Percentiles rank a stretch among this genome's conserved stretches.
Conservation (phyloP, 2,797 vertebrate species). For the Channa striata region DNA sequence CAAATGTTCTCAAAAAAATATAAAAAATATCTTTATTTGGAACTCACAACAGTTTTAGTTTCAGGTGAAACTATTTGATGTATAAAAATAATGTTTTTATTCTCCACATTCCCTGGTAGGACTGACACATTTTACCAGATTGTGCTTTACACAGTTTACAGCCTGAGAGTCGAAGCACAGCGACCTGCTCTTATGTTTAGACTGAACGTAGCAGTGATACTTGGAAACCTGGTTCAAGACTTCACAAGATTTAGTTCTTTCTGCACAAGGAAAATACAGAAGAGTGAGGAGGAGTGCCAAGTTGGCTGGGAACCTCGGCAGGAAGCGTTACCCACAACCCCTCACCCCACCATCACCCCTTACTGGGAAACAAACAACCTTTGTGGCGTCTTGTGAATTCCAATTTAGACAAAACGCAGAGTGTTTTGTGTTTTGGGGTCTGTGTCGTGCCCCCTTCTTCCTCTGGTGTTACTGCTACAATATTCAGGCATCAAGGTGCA, state of each 20-base stretch:
- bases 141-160: background rate
- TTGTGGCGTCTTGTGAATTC: conserved; percentile 56
- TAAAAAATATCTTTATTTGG: no score
- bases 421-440: conserved; percentile 36
- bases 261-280: conserved; percentile 42
- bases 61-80: background rate
- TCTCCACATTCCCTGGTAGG: background rate
- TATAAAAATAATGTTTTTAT: background rate
- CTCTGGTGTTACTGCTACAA: conserved; percentile 18
- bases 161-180: background rate
- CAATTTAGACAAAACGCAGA: conserved; percentile 42
- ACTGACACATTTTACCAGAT: background rate
- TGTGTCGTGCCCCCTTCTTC: conserved; percentile 1
- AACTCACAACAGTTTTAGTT: background rate
- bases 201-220: conserved; percentile 32
- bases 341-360: conserved; percentile 58
- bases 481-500: conserved; percentile 12
- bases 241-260: conserved; percentile 22
- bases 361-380: conserved; percentile 68
- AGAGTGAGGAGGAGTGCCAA: conserved; percentile 46
- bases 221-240: conserved; percentile 5
- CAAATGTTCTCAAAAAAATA: no score
- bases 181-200: background rate
- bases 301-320: conserved; percentile 74
- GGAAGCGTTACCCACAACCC: conserved; percentile 72